Conservation (phyloP, 2,113 vertebrate genomes). For the Mellivora capensis region DNA sequence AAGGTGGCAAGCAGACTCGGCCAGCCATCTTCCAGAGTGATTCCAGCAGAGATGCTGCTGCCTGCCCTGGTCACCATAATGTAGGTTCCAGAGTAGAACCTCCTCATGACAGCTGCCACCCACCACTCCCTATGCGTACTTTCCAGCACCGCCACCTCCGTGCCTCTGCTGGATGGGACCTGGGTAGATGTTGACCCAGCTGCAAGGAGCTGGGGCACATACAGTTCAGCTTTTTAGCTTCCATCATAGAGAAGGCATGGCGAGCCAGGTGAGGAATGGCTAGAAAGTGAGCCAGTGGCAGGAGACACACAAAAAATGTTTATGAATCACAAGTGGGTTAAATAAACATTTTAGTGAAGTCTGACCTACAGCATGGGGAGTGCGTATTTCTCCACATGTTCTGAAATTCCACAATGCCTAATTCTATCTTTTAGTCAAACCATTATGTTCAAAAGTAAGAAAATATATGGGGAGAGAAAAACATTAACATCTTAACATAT, state of each 20-base stretch:
- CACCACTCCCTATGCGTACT: fast-evolving
- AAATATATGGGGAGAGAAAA: neutral
- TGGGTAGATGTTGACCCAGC: neutral
- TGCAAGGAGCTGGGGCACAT: neutral
- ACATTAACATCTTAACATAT: neutral
- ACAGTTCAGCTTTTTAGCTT: neutral
- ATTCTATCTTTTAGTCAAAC: neutral
- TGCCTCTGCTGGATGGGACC: neutral
- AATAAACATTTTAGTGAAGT: neutral
- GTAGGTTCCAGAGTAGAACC: neutral
- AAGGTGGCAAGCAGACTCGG: neutral
- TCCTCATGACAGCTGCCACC: neutral
- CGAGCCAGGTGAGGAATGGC: neutral
- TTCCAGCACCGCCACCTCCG: fast-evolving
- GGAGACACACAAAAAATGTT: neutral
- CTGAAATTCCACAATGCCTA: neutral
- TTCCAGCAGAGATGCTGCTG: neutral
- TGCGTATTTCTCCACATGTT: neutral
- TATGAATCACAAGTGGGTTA: neutral
- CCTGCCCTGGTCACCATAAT: neutral
- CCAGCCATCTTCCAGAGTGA: neutral
- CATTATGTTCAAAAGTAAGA: slow-evolving; percentile 9
- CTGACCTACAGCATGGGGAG: neutral
- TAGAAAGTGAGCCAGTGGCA: neutral
- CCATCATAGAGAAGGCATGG: neutral